A percentile compares a stretch with the other conserved stretches of the same genome.
phyloP scores from a whole-genome alignment of 1,140 invertebrate genomes.

The Heliothis virescens region DNA sequence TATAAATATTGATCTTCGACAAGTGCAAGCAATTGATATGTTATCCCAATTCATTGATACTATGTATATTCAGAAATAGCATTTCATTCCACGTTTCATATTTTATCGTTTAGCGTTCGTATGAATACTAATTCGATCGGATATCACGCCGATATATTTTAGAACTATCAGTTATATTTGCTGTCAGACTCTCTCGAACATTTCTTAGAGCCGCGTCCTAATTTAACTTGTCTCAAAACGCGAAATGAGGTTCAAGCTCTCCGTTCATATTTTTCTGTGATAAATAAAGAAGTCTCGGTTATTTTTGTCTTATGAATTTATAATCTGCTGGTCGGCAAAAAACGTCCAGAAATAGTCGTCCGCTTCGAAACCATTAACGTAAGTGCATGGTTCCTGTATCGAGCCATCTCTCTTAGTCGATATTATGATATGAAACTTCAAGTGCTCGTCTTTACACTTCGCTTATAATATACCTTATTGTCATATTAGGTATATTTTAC shows the following conservation, averaged over 20 bases:
- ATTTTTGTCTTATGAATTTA: constrained; percentile 76
- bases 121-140: not conserved
- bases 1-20: too few relatives aligned
- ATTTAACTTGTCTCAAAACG: constrained; percentile 14
- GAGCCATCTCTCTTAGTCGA: constrained; percentile 52
- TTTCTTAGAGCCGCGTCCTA: not conserved
- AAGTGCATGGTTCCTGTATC: constrained; percentile 70
- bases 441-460: constrained; percentile 16
- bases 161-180: constrained; percentile 3
- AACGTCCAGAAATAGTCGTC: constrained; percentile 62
- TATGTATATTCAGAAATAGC: not conserved
- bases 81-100: not conserved
- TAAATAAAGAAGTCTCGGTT: constrained; percentile 57
- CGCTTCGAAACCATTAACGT: constrained; percentile 74
- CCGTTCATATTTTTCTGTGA: constrained; percentile 59
- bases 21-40: too few relatives aligned
- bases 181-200: not conserved
- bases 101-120: not conserved
- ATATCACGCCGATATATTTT: constrained; percentile 2
- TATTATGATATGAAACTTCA: constrained; percentile 48
- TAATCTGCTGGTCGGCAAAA: constrained; percentile 66
- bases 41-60: too few relatives aligned
- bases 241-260: constrained; percentile 60
- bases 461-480: constrained; percentile 5
- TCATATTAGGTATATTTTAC: not conserved